These are phyloP conservation scores for Leucophenga varia DNA, from an alignment of 1,140 invertebrate species.

Conservation along the genomic window DNA sequence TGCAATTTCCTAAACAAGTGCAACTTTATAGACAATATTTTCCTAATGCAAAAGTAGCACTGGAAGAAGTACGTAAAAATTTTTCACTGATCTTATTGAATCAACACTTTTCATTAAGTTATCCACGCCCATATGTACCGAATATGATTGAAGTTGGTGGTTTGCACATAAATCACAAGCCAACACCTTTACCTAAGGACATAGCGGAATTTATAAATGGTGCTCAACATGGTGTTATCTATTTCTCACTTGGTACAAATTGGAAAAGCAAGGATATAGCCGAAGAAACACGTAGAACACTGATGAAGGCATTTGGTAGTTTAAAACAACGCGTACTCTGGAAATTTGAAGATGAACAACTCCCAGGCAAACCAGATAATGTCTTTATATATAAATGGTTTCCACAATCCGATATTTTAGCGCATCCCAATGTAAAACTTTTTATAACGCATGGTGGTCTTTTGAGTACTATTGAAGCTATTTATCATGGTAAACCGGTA, in stretches of 20 bases:
- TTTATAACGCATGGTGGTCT: slow-evolving; percentile 75
- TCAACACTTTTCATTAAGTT: slow-evolving; percentile 59
- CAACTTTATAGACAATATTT: slow-evolving; percentile 43
- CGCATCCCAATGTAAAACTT: slow-evolving; percentile 66
- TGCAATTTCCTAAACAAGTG: slow-evolving; percentile 35
- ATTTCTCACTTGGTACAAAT: slow-evolving; percentile 67
- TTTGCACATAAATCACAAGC: slow-evolving; percentile 57
- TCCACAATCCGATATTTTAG: slow-evolving; percentile 71
- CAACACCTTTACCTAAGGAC: slow-evolving; percentile 53
- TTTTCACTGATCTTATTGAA: slow-evolving; percentile 60
- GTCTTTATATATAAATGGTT: slow-evolving; percentile 68
- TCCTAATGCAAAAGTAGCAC: slow-evolving; percentile 50
- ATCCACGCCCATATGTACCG: slow-evolving; percentile 59
- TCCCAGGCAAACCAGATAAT: slow-evolving; percentile 63
- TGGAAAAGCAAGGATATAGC: slow-evolving; percentile 60
- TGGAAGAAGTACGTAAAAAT: slow-evolving; percentile 48
- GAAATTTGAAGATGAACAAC: slow-evolving; percentile 67
- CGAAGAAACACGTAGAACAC: slow-evolving; percentile 55
- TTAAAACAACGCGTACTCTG: slow-evolving; percentile 66
- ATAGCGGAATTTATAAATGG: slow-evolving; percentile 61
- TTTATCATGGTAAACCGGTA: slow-evolving; percentile 71
- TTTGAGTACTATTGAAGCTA: slow-evolving; percentile 68
- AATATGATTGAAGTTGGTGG: slow-evolving; percentile 64
- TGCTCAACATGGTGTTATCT: slow-evolving; percentile 61
- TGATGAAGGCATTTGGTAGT: slow-evolving; percentile 61